Percentiles rank a stretch among this genome's conserved stretches.
Conservation (phyloP, 2,113 vertebrate species). For the Dicerorhinus sumatrensis region DNA sequence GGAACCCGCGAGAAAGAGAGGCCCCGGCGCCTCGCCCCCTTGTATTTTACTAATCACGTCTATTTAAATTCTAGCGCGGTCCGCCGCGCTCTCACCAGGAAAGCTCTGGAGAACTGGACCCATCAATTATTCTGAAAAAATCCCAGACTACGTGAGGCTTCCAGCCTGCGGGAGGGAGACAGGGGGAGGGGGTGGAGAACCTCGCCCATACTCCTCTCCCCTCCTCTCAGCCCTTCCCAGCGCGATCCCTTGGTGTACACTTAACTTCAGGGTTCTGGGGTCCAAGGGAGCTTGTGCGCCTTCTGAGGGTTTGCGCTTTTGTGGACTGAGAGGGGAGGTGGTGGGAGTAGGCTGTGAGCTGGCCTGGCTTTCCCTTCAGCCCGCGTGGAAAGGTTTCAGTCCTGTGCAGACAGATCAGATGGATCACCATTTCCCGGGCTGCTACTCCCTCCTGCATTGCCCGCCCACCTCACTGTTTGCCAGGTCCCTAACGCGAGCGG, state of each 20-base stretch:
- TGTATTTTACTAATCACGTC: constrained; percentile 83
- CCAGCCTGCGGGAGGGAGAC: constrained; percentile 52
- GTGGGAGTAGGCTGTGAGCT: neutral
- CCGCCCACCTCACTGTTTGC: neutral
- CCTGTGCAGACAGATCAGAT: neutral
- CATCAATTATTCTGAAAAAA: constrained; percentile 86
- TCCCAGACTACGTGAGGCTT: constrained; percentile 75
- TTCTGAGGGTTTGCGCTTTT: neutral
- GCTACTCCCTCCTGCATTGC: neutral
- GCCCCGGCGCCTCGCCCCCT: constrained; percentile 39
- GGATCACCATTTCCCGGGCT: too few species aligned
- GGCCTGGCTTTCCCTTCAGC: neutral
- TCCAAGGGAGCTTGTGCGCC: neutral
- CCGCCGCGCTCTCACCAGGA: constrained; percentile 78
- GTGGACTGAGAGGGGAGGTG: neutral
- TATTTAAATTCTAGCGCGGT: constrained; percentile 85
- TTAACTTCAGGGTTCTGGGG: neutral
- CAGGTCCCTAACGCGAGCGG: neutral
- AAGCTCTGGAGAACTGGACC: constrained; percentile 82
- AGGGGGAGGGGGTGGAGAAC: constrained; percentile 52
- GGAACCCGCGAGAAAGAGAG: constrained; percentile 54
- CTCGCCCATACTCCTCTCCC: neutral
- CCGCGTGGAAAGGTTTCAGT: neutral
- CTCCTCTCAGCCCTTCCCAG: neutral
- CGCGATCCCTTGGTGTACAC: neutral